These are phyloP conservation scores for Antennarius striatus DNA, from an alignment of 2,113 vertebrate species.

Conservation along the genomic window DNA sequence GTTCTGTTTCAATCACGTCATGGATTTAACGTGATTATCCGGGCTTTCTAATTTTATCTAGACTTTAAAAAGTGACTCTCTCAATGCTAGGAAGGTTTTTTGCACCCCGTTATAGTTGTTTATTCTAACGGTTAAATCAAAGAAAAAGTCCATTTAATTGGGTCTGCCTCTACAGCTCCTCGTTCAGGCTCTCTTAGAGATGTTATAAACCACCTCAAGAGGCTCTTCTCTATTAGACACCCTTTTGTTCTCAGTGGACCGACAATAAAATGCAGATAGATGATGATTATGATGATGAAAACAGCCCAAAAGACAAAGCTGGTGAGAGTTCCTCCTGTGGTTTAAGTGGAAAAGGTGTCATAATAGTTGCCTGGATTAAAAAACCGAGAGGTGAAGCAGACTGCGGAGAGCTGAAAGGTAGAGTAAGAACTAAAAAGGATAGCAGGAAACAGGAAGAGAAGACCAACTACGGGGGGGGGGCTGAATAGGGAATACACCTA, in stretches of 20 bases:
- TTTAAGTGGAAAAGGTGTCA: background rate
- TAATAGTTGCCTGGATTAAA: background rate
- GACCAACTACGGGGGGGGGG: background rate
- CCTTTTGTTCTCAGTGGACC: constrained; percentile 32
- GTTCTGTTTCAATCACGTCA: too few species aligned
- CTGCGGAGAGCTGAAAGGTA: background rate
- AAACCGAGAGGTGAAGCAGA: background rate
- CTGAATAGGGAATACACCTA: constrained; percentile 55
- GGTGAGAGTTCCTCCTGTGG: background rate
- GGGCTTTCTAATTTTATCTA: too few species aligned
- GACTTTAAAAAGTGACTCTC: too few species aligned
- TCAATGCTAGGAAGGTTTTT: background rate
- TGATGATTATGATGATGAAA: constrained; percentile 20
- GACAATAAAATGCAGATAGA: constrained; percentile 29
- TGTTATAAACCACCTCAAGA: constrained; percentile 45
- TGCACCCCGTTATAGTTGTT: background rate
- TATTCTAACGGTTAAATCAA: background rate
- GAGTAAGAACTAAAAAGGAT: background rate
- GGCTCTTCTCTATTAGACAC: constrained; percentile 45
- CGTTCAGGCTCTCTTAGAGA: constrained; percentile 29
- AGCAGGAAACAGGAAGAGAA: constrained; percentile 2
- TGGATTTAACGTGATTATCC: too few species aligned
- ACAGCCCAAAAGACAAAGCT: constrained; percentile 11
- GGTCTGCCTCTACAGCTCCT: constrained; percentile 36
- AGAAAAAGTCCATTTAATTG: constrained; percentile 50